Evolutionary conservation across 2,113 vertebrate genomes (phyloP), one percentile per base, ranked within the genome.

Genomic region (Oncorhynchus clarkii): DNA sequence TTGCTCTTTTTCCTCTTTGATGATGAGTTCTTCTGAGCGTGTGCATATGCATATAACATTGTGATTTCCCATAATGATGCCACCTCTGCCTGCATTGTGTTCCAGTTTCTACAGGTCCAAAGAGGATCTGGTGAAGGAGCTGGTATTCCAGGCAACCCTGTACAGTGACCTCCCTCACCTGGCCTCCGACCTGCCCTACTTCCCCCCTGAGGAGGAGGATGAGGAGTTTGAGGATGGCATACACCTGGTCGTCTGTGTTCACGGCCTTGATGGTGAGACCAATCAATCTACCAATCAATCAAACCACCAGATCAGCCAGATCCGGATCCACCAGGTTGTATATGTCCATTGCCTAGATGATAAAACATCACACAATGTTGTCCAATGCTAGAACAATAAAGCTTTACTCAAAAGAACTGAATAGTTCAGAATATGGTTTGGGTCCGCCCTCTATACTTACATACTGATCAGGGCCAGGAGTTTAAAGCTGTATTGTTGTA

Each of bases 171-270:
- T 96, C 78, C 92, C 97, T 75, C 90, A 93, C 81, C 94, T 99
- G 80, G 97, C 98, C 77, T 99, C 98, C 73, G 95, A 97, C 72
- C 91, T 95, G 80, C 97, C 96, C 4, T 99, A 99, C 93, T 99
- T 99, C 85, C 95, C 97, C 67, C 96, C 97, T 20, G 97, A 99
- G 90, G 97, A 98, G 89, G 97, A 98, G 64, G 97, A 98, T 64
- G 96, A 97, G 84, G 94, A 98, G 88, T 94, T 96, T 83, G 97
- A 97, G 76, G 98, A 99, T 14, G 97, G 97, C 67, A 99, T 99
- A 86, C 98, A 99, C 89, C 93, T 99, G 2, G 97, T 99, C 49
- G 95, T 99, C 85, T 99, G 98, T 87, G 98, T 99, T 78, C 98
- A 99, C 72, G 98, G 98, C 27, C 90, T 99, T 4, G 98, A 99